phyloP scores from a whole-genome alignment of 53 echinoderm and acorn worm species.

The Pentamera pediparva region DNA sequence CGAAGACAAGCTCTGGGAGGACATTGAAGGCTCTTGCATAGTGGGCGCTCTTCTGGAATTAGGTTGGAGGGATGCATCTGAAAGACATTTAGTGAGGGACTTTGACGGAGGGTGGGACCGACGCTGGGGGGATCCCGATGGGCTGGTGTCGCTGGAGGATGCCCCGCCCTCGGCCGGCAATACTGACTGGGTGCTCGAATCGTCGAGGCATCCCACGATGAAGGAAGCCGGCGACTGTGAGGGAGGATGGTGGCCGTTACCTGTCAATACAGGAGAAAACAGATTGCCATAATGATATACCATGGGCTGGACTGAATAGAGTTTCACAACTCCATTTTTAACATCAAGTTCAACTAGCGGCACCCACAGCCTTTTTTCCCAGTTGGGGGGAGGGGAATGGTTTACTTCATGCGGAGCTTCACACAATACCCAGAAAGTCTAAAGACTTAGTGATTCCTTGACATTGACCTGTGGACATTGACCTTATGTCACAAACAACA shows the following conservation, averaged over 20 bases:
- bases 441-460: too few species aligned
- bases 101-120: background rate
- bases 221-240: conserved; percentile 19
- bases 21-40: background rate
- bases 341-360: too few species aligned
- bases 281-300: background rate
- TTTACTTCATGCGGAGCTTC: too few species aligned
- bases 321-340: too few species aligned
- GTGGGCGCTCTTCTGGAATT: conserved; percentile 9
- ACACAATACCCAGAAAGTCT: too few species aligned
- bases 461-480: too few species aligned
- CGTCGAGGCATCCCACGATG: conserved; percentile 15
- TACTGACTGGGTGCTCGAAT: background rate
- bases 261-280: background rate
- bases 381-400: too few species aligned
- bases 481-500: too few species aligned
- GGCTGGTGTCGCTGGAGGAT: conserved; percentile 19
- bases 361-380: too few species aligned
- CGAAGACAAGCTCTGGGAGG: background rate
- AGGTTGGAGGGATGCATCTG: conserved; percentile 25
- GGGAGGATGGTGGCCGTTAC: background rate
- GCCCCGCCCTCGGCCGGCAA: background rate
- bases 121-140: conserved; percentile 9
- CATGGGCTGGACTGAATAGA: background rate
- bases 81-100: conserved; percentile 22